A percentile compares a stretch with the other conserved stretches of the same genome.
Evolutionary conservation across 2,797 vertebrate genomes (phyloP).

Genomic region (Triplophysa bombifrons): DNA sequence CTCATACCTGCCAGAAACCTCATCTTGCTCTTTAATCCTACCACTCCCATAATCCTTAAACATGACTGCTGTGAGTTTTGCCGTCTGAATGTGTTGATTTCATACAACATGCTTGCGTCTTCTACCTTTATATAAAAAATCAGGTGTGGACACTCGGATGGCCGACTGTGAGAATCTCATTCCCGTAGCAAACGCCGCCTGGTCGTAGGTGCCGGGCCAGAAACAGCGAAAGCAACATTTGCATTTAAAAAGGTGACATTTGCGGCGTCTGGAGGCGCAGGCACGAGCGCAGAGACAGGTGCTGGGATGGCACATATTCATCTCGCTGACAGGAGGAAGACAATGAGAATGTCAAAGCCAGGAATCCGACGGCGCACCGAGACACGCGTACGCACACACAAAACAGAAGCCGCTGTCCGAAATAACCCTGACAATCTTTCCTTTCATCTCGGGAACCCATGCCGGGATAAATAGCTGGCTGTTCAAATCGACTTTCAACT

Average conservation of each 20-base stretch:
- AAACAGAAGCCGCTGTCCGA: conserved; percentile 1
- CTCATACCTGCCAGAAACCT: conserved; percentile 23
- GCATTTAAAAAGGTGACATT: conserved; percentile 83
- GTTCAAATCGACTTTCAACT: conserved; percentile 23
- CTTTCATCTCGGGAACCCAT: conserved; percentile 20
- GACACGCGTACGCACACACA: not conserved
- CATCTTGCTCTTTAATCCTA: conserved; percentile 16
- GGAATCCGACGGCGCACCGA: conserved; percentile 20
- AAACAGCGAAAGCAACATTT: conserved; percentile 69
- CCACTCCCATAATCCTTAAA: conserved; percentile 19
- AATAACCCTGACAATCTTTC: conserved; percentile 22
- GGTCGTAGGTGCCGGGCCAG: conserved; percentile 22
- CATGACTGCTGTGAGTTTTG: not conserved
- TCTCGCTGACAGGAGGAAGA: conserved; percentile 51
- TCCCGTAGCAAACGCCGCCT: conserved; percentile 1
- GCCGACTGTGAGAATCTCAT: conserved; percentile 39
- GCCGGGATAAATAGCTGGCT: conserved; percentile 16
- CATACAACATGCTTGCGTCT: conserved; percentile 26
- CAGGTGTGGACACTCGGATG: conserved; percentile 34
- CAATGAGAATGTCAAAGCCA: conserved; percentile 53
- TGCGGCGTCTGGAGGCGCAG: conserved; percentile 47
- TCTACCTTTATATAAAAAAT: not conserved
- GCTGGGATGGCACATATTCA: conserved; percentile 46
- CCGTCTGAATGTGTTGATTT: conserved; percentile 35
- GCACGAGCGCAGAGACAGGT: conserved; percentile 43